A percentile compares a stretch with the other conserved stretches of the same genome.
Evolutionary conservation across 2,888 invertebrate species (phyloP).

Genomic region (Mimas tiliae): DNA sequence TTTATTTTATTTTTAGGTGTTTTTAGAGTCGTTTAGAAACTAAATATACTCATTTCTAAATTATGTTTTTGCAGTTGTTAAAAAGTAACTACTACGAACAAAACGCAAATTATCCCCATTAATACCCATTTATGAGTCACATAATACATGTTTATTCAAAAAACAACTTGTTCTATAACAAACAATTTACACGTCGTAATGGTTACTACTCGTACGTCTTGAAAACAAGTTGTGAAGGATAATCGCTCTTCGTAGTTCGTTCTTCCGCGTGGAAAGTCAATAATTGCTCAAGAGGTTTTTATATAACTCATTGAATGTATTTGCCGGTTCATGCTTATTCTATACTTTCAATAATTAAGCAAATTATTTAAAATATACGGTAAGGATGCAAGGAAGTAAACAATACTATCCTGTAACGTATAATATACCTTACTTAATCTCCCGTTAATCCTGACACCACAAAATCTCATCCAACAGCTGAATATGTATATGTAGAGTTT

Average conservation of each 20-base stretch:
- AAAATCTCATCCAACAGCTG: no score
- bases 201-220: background rate
- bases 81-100: background rate
- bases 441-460: no score
- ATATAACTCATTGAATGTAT: conserved; percentile 7
- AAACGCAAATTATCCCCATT: background rate
- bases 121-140: background rate
- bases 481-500: no score
- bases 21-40: no score
- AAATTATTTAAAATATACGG: background rate
- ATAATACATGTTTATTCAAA: background rate
- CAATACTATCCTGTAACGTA: background rate
- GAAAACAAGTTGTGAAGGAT: conserved; percentile 24
- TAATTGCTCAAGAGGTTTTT: conserved; percentile 19
- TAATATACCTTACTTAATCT: no score
- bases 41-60: background rate
- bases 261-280: conserved; percentile 23
- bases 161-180: background rate
- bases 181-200: conserved; percentile 17
- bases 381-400: background rate
- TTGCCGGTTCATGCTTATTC: background rate
- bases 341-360: background rate
- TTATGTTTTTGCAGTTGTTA: background rate
- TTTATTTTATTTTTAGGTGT: no score
- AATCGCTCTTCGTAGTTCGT: background rate